Conservation (phyloP, 2,797 vertebrate genomes). For the Pseudochirops cupreus region DNA sequence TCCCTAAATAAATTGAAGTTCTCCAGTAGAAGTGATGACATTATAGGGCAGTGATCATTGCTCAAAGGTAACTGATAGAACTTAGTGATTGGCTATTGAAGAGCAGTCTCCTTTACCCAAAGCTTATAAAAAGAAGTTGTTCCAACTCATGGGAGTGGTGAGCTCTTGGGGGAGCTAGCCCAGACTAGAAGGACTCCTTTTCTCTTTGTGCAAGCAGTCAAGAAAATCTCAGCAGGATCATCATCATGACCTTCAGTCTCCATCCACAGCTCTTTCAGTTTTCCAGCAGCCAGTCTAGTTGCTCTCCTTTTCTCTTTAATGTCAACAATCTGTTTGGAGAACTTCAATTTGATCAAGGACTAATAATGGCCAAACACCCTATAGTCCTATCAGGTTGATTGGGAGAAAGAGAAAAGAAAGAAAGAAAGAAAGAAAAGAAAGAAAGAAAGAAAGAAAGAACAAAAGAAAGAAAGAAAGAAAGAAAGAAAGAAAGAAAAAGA, state of each 20-base stretch:
- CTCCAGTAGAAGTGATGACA: background rate
- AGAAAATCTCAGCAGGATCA: conserved; percentile 93
- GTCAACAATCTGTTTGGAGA: background rate
- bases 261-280: conserved; percentile 91
- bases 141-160: background rate
- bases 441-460: background rate
- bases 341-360: background rate
- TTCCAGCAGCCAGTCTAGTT: conserved; percentile 76
- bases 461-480: no score
- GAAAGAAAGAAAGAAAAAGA: no score
- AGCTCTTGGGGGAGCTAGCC: conserved; percentile 88
- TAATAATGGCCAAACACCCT: background rate
- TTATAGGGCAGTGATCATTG: background rate
- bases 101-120: background rate
- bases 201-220: conserved; percentile 90
- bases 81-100: background rate
- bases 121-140: background rate
- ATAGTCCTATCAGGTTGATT: background rate
- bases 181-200: conserved; percentile 86
- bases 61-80: background rate
- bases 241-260: conserved; percentile 90
- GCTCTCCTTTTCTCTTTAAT: background rate
- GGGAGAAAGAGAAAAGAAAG: no score
- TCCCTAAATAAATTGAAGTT: background rate
- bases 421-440: no score